Conservation (phyloP, 2,113 vertebrate species). For the Myotis davidii region DNA sequence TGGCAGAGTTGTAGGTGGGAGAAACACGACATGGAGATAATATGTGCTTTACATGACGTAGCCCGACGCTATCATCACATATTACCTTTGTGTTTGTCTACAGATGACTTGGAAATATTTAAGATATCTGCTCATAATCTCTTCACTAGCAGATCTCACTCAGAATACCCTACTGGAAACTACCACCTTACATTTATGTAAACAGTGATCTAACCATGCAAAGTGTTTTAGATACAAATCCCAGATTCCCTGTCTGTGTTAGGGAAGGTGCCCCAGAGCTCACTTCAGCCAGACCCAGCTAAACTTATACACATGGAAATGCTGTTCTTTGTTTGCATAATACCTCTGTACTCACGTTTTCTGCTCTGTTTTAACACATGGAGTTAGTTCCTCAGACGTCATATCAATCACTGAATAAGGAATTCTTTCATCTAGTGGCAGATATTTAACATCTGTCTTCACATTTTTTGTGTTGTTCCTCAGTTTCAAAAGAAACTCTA, state of each 20-base stretch:
- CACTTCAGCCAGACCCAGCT: conserved; percentile 6
- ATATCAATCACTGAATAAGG: conserved; percentile 68
- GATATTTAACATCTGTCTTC: conserved; percentile 77
- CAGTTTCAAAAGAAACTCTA: conserved; percentile 67
- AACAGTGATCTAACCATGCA: conserved; percentile 63
- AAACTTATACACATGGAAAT: conserved; percentile 21
- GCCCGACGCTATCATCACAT: background rate
- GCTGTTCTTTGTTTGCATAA: conserved; percentile 19
- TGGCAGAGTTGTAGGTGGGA: background rate
- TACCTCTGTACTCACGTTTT: conserved; percentile 70
- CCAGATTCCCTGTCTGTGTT: conserved; percentile 32
- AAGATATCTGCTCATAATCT: conserved; percentile 67
- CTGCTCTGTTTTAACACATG: conserved; percentile 73
- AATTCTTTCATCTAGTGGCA: conserved; percentile 74
- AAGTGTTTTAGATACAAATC: conserved; percentile 56
- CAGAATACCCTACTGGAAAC: conserved; percentile 57
- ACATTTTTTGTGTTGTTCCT: conserved; percentile 39
- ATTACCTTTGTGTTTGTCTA: conserved; percentile 63
- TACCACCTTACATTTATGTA: conserved; percentile 59
- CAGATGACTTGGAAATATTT: conserved; percentile 66
- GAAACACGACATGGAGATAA: conserved; percentile 44
- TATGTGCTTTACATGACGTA: conserved; percentile 55
- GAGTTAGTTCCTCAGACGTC: conserved; percentile 54
- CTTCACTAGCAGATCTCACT: conserved; percentile 49
- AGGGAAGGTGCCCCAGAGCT: background rate